Evolutionary conservation across 35 echinoderm and acorn worm species (phyloP).

Genomic region (Lytechinus variegatus): DNA sequence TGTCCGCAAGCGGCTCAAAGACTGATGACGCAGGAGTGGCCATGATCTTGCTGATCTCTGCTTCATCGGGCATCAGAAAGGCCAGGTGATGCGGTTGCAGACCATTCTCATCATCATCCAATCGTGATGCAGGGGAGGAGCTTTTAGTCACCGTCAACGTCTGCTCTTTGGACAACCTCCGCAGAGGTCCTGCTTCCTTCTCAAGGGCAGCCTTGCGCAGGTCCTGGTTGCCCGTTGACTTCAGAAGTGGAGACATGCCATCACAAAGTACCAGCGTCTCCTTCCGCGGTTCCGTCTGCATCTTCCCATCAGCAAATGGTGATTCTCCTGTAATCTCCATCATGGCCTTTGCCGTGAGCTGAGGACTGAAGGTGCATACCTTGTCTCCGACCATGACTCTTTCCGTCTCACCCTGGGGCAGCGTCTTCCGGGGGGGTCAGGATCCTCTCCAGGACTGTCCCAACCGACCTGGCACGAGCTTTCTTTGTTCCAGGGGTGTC

Average conservation of each 20-base stretch:
- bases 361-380: conserved; percentile 44
- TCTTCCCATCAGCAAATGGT: conserved; percentile 65
- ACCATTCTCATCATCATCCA: not conserved
- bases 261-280: conserved; percentile 70
- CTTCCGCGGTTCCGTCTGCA: conserved; percentile 49
- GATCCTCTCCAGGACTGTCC: conserved; percentile 10
- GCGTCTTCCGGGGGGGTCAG: not conserved
- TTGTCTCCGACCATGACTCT: conserved; percentile 28
- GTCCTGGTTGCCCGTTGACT: not conserved
- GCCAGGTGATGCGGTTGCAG: not conserved
- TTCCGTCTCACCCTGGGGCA: not conserved
- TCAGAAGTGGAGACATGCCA: conserved; percentile 81
- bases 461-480: conserved; percentile 2
- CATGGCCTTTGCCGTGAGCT: conserved; percentile 58
- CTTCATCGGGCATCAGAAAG: not conserved
- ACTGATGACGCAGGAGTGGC: conserved; percentile 23
- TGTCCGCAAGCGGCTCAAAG: not conserved
- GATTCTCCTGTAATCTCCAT: conserved; percentile 57
- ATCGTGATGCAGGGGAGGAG: conserved; percentile 23
- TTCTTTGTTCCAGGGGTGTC: conserved; percentile 19
- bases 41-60: not conserved
- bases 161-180: conserved; percentile 59
- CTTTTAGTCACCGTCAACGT: conserved; percentile 62
- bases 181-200: not conserved
- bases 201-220: not conserved